A percentile compares a stretch with the other conserved stretches of the same genome.
phyloP scores from a whole-genome alignment of 1,140 invertebrate species.

The Penaeus japonicus region DNA sequence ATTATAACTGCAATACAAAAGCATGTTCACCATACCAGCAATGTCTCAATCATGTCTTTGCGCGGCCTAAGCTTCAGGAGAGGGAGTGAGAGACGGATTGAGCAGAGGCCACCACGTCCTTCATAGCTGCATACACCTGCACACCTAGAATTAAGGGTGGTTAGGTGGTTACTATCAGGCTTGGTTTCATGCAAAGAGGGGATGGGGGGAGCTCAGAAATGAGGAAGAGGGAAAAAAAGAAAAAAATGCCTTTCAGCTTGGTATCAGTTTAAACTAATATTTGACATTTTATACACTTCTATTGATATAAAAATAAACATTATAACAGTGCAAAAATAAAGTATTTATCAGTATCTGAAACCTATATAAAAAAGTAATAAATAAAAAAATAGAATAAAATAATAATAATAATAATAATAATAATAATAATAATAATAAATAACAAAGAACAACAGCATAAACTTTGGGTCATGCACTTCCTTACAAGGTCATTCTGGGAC shows the following conservation, averaged over 20 bases:
- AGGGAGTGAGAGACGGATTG: conserved; percentile 86
- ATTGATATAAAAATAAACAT: background rate
- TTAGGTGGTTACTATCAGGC: background rate
- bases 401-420: no score
- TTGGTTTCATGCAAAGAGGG: background rate
- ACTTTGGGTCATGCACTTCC: conserved; percentile 51
- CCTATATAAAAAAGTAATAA: no score
- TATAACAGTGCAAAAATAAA: no score
- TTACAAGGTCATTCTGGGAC: conserved; percentile 91
- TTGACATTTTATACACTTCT: background rate
- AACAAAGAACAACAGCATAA: no score
- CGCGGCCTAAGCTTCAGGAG: conserved; percentile 89
- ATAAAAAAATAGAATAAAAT: no score
- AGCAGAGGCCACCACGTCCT: conserved; percentile 78
- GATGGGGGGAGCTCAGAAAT: background rate
- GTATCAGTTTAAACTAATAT: background rate
- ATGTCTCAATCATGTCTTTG: conserved; percentile 78
- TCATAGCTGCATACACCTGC: conserved; percentile 86
- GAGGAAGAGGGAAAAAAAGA: background rate
- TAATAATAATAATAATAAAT: background rate
- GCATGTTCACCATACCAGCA: conserved; percentile 72
- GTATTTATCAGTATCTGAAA: no score
- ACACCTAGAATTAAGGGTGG: conserved; percentile 68
- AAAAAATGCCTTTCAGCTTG: background rate
- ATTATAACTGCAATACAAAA: no score